phyloP scores from a whole-genome alignment of 2,797 vertebrate genomes.

The Coendou prehensilis region DNA sequence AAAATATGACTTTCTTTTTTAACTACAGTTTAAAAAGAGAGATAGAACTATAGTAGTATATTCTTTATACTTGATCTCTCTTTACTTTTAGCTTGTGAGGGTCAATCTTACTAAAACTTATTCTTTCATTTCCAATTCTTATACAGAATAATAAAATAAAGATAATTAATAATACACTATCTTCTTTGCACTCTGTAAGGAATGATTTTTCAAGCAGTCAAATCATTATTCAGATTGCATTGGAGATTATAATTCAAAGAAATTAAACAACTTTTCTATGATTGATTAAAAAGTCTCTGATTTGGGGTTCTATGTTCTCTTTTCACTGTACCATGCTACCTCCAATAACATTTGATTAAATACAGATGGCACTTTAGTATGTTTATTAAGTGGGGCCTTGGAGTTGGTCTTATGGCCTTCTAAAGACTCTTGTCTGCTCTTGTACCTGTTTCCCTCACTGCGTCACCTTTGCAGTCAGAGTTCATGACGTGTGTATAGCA shows the following conservation, averaged over 20 bases:
- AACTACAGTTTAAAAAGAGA: neutral
- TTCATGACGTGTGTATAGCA: neutral
- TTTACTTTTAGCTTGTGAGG: neutral
- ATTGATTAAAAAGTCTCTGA: neutral
- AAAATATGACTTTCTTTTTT: neutral
- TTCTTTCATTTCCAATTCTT: neutral
- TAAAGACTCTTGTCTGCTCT: neutral
- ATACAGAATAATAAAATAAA: neutral
- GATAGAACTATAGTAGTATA: neutral
- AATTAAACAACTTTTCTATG: neutral
- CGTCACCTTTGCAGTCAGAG: neutral
- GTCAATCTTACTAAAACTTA: neutral
- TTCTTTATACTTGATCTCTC: neutral
- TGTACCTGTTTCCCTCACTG: neutral
- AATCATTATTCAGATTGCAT: neutral
- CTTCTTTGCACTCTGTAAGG: neutral
- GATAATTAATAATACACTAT: neutral
- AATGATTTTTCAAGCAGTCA: neutral
- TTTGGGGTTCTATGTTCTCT: neutral
- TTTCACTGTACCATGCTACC: neutral
- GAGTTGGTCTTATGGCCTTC: neutral
- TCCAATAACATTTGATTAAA: neutral
- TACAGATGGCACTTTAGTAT: neutral
- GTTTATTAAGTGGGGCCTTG: neutral
- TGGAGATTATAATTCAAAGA: neutral